Evolutionary conservation across 2,113 vertebrate genomes (phyloP), one percentile per base, ranked within the genome.

Genomic region (Anas platyrhynchos): DNA sequence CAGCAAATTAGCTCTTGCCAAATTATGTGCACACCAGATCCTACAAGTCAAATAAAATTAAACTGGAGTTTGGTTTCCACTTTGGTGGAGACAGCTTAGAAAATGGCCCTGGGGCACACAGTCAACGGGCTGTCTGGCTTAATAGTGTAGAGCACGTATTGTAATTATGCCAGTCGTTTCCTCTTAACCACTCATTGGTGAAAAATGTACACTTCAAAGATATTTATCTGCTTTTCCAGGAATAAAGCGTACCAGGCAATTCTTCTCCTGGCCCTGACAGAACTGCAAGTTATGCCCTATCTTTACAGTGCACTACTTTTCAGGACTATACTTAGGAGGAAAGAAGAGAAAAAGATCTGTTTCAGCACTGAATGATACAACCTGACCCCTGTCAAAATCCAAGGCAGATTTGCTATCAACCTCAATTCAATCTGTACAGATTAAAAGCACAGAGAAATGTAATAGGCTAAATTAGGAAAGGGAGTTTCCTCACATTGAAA

Each of bases 11-110:
- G 34, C 76, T 91, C 69, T 75, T 86, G 79, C 92, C 88, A 90
- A 95, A 96, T 86, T 83, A 82, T 44, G 26, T 84, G 69, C 58
- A 54, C 77, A 79, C 66, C 67, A 95, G 90, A 93, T 80, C 81
- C 74, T 91, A 43, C 74, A 91, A 96, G 86, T 96, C 75, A 93
- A 88, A 93, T 71, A 73, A 91, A 92, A 96, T 86, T 92, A 91
- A 81, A 87, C 63, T 78, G 83, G 83, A 54, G 16, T 87, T 86
- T 71, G 66, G 89, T 88, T 88, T 89, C 80, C 31, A 32, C 56
- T 75, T 68, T 83, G 50, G 72, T 85, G 68, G 66, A 62, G 41
- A 54, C 15, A 79, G 61, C 50, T 91, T 73, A 76, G 77, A 91
- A 74, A 77, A 44, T 48, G 17, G 58, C 86, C 18, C 25, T 50